These are phyloP conservation scores for Beroe ovata DNA, from an alignment of 37 sponge, comb jelly and placozoan genomes.

Conservation along the genomic window DNA sequence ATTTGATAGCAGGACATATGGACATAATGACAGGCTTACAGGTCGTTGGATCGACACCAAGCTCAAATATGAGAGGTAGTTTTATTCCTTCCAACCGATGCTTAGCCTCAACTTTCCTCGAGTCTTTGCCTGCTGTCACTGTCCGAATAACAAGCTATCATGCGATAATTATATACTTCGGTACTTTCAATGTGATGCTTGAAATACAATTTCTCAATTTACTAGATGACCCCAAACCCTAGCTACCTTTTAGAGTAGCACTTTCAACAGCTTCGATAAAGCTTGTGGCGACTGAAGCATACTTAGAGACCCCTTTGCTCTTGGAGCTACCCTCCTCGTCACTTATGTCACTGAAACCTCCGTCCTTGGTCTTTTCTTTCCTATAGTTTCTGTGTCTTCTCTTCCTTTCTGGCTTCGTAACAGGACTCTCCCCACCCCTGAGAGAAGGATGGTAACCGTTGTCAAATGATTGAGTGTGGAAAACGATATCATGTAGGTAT, in stretches of 20 bases:
- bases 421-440: constrained; percentile 14
- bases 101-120: constrained; percentile 20
- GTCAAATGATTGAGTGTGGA: neutral
- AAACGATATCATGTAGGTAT: no score
- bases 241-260: constrained; percentile 34
- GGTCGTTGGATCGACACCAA: constrained; percentile 18
- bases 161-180: no score
- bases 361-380: constrained; percentile 32
- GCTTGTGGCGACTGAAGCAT: constrained; percentile 37
- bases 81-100: constrained; percentile 40
- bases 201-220: no score
- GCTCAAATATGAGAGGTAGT: constrained; percentile 34
- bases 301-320: neutral
- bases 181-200: no score
- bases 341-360: constrained; percentile 22
- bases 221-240: no score
- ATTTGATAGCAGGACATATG: constrained; percentile 44
- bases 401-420: neutral
- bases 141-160: no score
- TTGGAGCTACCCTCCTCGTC: constrained; percentile 41
- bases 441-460: neutral
- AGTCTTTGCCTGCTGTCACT: constrained; percentile 9
- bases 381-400: constrained; percentile 20
- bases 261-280: constrained; percentile 48
- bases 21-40: constrained; percentile 38